phyloP scores from a whole-genome alignment of 2,113 vertebrate species.

The Phyllostomus discolor region DNA sequence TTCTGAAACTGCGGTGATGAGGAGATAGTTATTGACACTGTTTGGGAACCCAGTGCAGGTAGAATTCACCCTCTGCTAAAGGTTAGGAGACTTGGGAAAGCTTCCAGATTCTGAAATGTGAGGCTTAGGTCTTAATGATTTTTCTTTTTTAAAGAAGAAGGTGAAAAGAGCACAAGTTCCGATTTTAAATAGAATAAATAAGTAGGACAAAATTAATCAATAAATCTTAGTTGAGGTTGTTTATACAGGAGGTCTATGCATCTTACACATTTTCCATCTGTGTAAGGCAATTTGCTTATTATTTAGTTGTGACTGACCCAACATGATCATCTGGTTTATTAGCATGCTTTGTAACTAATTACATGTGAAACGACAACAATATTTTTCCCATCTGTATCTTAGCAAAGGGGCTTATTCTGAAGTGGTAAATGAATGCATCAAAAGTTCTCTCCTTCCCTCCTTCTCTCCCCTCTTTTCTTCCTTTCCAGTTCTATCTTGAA shows the following conservation, averaged over 20 bases:
- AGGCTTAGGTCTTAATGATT: neutral
- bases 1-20: neutral
- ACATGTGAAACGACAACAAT: constrained; percentile 44
- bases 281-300: constrained; percentile 62
- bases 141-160: neutral
- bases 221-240: neutral
- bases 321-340: constrained; percentile 71
- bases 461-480: neutral
- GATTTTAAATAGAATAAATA: constrained; percentile 28
- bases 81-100: neutral
- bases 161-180: neutral
- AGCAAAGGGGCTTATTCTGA: constrained; percentile 57
- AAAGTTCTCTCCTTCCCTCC: neutral
- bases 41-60: neutral
- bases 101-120: neutral
- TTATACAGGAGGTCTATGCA: constrained; percentile 29
- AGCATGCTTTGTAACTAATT: constrained; percentile 63
- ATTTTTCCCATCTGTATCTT: constrained; percentile 65
- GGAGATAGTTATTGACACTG: neutral
- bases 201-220: constrained; percentile 37
- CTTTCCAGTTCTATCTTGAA: neutral
- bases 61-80: neutral
- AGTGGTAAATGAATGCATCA: constrained; percentile 51
- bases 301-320: constrained; percentile 69
- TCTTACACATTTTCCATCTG: constrained; percentile 57